phyloP scores from a whole-genome alignment of 2,113 vertebrate genomes.

The Aldabrachelys gigantea region DNA sequence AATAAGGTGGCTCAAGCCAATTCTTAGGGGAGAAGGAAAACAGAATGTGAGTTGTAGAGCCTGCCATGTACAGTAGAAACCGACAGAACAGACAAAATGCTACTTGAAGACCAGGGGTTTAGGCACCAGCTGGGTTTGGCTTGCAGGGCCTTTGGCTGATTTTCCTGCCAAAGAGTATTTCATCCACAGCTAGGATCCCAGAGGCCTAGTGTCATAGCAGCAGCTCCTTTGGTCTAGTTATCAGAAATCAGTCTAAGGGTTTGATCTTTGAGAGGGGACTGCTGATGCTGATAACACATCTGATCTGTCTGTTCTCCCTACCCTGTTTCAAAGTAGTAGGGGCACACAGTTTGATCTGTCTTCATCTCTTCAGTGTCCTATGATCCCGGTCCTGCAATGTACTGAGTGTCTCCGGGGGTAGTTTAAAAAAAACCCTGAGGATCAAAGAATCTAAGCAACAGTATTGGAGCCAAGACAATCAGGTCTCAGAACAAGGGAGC shows the following conservation, averaged over 20 bases:
- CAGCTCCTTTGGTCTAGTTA: not conserved
- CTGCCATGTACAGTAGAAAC: not conserved
- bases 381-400: not conserved
- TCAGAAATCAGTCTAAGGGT: not conserved
- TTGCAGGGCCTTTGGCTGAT: too few species aligned
- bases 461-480: not conserved
- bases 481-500: not conserved
- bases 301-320: not conserved
- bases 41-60: not conserved
- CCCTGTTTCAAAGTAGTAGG: not conserved
- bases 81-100: too few species aligned
- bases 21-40: not conserved
- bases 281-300: not conserved
- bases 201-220: not conserved
- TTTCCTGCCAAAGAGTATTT: not conserved
- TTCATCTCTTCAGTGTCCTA: not conserved
- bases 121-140: not conserved
- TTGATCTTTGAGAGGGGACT: not conserved
- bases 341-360: not conserved
- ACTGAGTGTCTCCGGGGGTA: not conserved
- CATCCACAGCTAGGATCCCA: not conserved
- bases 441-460: not conserved
- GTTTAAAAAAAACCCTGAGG: accelerated
- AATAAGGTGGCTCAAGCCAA: not conserved
- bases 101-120: not conserved